Base-by-base conservation (phyloP, 2,797 vertebrate species). In the Liparis tanakae region DNA sequence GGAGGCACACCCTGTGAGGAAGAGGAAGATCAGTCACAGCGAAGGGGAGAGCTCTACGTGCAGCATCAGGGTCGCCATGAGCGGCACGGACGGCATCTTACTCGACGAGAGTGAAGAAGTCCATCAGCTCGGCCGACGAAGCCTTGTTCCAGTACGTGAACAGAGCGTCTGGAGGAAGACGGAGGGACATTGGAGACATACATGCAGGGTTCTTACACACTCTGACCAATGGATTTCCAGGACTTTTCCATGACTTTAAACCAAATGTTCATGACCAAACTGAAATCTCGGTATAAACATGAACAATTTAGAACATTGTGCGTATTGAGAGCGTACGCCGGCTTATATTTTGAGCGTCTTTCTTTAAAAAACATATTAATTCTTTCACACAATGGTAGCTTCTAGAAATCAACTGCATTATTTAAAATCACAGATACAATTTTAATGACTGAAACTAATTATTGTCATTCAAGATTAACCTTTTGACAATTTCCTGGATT, bases 121-220 rank as follows among this genome's bases (percentile, higher is more conserved):
- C 98, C 97, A 98, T 99, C 25, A 99, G 92, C 62, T 99, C 98
- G 67, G 96, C 91, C 60, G 97, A 87, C 8, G 97, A 95, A 74
- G 98, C 96, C 89, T 98, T 99, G 92, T 97, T 97, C 98, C 98
- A 99, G 78, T 98, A 98, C 0, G 96, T 97, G 92, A 99, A 98
- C 79, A 99, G 88, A 3, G 98, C 98, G 63, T 99, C 98, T 99
- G 88, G 37, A 88, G 62, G 33, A 61, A 80, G 22, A 80, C 44
- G 74, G 8, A 74, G 20, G 20, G 51, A 72, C 15, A 53, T 25
- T 20, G 13, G 5, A 7, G 17, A 67, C 22, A 34, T 34, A 13
- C n/a, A n/a, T n/a, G n/a, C n/a, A n/a, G n/a, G n/a, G n/a, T n/a
- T n/a, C n/a, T n/a, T n/a, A n/a, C n/a, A n/a, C n/a, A n/a, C n/a